Evolutionary conservation across 2,888 invertebrate species (phyloP).

Genomic region (Dastarcus helophoroides): DNA sequence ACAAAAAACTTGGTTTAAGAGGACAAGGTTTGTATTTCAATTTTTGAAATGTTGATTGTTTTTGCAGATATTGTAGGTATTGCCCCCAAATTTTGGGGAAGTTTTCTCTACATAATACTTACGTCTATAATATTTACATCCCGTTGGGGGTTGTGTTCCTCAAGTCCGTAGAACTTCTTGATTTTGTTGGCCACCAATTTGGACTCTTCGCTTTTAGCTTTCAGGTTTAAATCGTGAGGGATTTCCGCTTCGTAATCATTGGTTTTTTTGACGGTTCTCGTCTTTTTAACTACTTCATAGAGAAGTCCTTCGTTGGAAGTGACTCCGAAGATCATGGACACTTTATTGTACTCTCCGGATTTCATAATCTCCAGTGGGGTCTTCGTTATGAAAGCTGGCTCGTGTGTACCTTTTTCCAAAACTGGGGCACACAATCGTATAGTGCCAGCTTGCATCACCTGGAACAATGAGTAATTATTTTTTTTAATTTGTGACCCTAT

Average conservation of each 20-base stretch:
- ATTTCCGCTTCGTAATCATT: slow-evolving; percentile 7
- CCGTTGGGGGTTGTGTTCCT: too few species aligned
- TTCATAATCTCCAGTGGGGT: slow-evolving; percentile 26
- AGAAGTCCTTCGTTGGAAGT: slow-evolving; percentile 31
- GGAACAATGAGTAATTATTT: too few species aligned
- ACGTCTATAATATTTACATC: slow-evolving; percentile 1
- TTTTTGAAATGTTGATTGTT: too few species aligned
- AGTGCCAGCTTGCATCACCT: too few species aligned
- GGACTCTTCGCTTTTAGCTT: slow-evolving; percentile 4
- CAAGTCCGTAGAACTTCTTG: slow-evolving; percentile 7
- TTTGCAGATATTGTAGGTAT: too few species aligned
- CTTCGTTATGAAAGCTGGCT: slow-evolving; percentile 28
- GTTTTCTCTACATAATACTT: too few species aligned
- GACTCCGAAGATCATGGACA: slow-evolving; percentile 33
- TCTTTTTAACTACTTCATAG: slow-evolving; percentile 23
- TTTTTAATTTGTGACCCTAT: too few species aligned
- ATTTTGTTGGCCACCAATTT: slow-evolving; percentile 7
- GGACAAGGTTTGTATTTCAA: too few species aligned
- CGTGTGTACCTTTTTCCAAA: slow-evolving; percentile 21
- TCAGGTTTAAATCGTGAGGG: slow-evolving; percentile 5
- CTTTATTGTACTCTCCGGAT: slow-evolving; percentile 27
- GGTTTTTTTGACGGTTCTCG: slow-evolving; percentile 9
- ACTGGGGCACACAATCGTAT: slow-evolving; percentile 22
- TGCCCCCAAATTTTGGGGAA: too few species aligned
- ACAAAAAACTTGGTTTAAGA: too few species aligned